These are phyloP conservation scores for Zootoca vivipara DNA, from an alignment of 2,113 vertebrate species.

Conservation along the genomic window DNA sequence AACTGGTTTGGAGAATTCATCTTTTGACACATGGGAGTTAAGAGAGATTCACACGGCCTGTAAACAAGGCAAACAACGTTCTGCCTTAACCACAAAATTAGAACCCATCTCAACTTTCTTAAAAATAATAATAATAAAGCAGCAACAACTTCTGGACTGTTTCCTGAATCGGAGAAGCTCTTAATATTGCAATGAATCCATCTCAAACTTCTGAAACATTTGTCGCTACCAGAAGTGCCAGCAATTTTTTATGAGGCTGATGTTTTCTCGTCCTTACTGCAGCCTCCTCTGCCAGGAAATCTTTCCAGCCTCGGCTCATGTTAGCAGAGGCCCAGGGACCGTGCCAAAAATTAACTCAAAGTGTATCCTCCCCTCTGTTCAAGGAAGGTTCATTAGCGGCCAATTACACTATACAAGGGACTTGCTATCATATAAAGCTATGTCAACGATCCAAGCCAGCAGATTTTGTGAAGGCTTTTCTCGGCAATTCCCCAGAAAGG, in stretches of 20 bases:
- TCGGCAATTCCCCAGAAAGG: neutral
- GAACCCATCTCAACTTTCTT: constrained; percentile 55
- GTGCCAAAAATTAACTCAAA: fast-evolving
- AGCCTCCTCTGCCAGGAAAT: fast-evolving
- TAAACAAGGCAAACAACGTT: constrained; percentile 42
- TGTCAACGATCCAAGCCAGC: fast-evolving
- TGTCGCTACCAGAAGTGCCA: neutral
- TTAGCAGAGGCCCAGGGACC: neutral
- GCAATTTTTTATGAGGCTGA: fast-evolving
- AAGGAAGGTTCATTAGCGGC: fast-evolving
- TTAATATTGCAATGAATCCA: constrained; percentile 27
- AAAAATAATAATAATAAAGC: too few species aligned
- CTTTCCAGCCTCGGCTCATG: fast-evolving
- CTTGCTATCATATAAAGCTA: neutral
- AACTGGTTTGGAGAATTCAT: constrained; percentile 13
- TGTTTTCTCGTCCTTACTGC: neutral
- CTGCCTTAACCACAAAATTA: constrained; percentile 58
- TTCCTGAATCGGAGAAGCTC: constrained; percentile 41
- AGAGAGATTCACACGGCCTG: constrained; percentile 34
- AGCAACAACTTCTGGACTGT: constrained; percentile 26
- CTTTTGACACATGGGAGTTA: constrained; percentile 52
- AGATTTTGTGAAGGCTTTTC: neutral
- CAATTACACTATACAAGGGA: neutral
- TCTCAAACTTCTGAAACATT: constrained; percentile 14
- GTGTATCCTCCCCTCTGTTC: fast-evolving